Conservation (phyloP, 2,797 vertebrate genomes). For the Cygnus olor region DNA sequence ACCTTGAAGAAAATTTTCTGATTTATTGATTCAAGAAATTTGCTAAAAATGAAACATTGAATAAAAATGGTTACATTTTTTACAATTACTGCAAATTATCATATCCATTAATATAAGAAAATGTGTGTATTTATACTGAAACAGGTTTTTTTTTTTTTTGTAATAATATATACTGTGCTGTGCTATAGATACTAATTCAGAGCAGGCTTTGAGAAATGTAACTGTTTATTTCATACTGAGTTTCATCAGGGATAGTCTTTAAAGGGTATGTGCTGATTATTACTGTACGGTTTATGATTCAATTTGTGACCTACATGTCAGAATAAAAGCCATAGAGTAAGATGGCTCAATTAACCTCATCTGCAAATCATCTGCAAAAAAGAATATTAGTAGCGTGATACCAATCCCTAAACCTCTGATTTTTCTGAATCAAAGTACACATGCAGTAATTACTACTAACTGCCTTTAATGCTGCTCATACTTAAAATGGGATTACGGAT, state of each 20-base stretch:
- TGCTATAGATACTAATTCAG: neutral
- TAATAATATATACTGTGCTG: neutral
- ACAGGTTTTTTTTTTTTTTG: accelerated
- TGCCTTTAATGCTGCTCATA: conserved; percentile 27
- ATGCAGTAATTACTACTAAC: conserved; percentile 34
- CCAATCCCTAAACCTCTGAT: neutral
- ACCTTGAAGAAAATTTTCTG: neutral
- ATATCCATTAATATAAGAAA: neutral
- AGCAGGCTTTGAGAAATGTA: neutral
- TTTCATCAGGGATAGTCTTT: neutral
- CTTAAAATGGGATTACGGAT: conserved; percentile 47
- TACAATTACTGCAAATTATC: neutral
- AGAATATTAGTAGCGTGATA: neutral
- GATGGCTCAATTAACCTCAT: conserved; percentile 56
- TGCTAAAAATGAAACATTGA: neutral
- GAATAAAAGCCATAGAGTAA: conserved; percentile 36
- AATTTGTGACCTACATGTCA: conserved; percentile 18
- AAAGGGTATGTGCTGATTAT: conserved; percentile 11
- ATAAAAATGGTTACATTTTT: neutral
- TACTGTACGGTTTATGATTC: neutral
- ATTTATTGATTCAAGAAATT: neutral
- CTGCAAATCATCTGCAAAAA: conserved; percentile 51
- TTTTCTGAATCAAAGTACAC: conserved; percentile 33
- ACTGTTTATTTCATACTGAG: neutral
- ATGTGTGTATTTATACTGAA: neutral